Evolutionary conservation across 1,140 invertebrate species (phyloP), one percentile per base, ranked within the genome.

Genomic region (Anastrepha ludens): DNA sequence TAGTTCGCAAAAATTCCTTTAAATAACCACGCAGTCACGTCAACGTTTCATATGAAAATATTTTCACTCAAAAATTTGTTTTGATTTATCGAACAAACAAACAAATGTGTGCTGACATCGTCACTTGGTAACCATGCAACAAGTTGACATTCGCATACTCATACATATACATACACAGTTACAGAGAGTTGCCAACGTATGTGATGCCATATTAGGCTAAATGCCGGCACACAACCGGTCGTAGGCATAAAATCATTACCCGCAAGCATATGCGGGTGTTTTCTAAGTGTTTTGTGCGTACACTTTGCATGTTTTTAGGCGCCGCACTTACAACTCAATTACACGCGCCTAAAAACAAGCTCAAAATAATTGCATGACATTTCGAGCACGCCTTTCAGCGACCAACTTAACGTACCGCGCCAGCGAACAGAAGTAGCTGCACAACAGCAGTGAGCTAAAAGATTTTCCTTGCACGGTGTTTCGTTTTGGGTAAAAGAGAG

Each of bases 11-110:
- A 29, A 29, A 29, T 20, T 15, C 50, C 1, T 20, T 20, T 39
- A 13, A 81, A 55, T 47, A 55, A 20, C 8, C 7, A 2, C 47
- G 41, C 67, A 13, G 9, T 15, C 39, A 20, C n/a, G 50, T 81
- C 47, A 81, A 55, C 47, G 74, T 81, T 81, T 58, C 17, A n/a
- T 9, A 7, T 55, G 74, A 81, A 81, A 81, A 81, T 81, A 81
- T 81, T 81, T 81, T 47, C n/a, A 81, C 74, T 81, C 47, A 81
- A 55, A 47, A 81, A 55, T 81, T 55, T 55, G 47, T 58, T 81
- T 81, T 81, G 47, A 50, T 55, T 81, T 81, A 81, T 81, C n/a
- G 74, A 81, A 29, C 74, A 81, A 81, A 81, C 74, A 81, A 81
- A 58, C 2, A 17, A 29, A 9, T 11, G 20, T 11, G 9, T 6